phyloP scores from a whole-genome alignment of 1,140 invertebrate genomes.

The Cyrtorhinus lividipennis region DNA sequence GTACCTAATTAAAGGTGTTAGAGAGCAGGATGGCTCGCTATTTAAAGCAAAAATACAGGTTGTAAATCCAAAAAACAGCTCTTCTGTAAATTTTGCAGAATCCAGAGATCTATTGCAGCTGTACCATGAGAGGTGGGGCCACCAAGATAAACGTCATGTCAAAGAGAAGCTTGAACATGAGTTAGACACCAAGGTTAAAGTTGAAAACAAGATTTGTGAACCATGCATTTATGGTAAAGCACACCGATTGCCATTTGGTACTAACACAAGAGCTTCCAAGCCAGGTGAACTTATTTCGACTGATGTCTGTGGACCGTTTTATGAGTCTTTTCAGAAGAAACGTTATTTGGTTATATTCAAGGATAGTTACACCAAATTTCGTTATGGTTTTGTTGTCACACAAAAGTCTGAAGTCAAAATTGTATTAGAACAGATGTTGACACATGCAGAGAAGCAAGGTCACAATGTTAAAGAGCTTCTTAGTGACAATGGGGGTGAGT shows the following conservation, averaged over 20 bases:
- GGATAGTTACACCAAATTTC: conserved; percentile 27
- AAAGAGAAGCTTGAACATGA: conserved; percentile 23
- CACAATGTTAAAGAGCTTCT: conserved; percentile 26
- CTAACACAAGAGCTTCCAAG: conserved; percentile 22
- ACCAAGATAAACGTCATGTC: conserved; percentile 26
- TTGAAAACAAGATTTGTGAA: conserved; percentile 26
- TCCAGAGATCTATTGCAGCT: conserved; percentile 20
- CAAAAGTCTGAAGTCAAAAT: conserved; percentile 26
- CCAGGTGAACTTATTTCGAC: conserved; percentile 26
- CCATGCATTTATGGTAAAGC: too few relatives aligned
- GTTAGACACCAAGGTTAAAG: conserved; percentile 22
- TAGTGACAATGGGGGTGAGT: conserved; percentile 26
- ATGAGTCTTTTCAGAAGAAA: conserved; percentile 26
- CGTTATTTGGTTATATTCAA: conserved; percentile 26
- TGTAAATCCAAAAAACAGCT: conserved; percentile 19
- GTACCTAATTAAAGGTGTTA: conserved; percentile 22
- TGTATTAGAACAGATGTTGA: conserved; percentile 23
- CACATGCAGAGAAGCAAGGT: conserved; percentile 22
- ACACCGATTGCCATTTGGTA: too few relatives aligned
- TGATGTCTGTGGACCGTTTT: conserved; percentile 27
- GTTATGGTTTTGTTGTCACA: conserved; percentile 25
- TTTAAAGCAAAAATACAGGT: conserved; percentile 24
- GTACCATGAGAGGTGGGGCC: too few relatives aligned
- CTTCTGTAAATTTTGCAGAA: conserved; percentile 13
- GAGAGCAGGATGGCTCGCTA: conserved; percentile 21